These are phyloP conservation scores for Rotaria magnacalcarata DNA, from an alignment of 2,888 invertebrate genomes.

Conservation along the genomic window DNA sequence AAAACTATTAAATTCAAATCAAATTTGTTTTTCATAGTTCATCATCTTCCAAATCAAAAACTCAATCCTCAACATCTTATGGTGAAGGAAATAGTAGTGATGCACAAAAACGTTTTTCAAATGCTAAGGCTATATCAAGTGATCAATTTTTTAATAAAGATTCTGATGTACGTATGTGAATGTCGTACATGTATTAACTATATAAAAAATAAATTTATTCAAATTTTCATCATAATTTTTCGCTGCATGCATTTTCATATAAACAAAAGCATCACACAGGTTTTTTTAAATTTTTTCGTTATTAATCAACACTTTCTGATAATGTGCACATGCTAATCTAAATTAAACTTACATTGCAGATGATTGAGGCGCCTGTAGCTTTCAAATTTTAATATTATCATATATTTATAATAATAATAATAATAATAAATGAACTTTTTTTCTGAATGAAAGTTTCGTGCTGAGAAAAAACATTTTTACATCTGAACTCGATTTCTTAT, in stretches of 20 bases:
- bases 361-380: neutral
- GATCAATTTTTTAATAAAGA: slow-evolving; percentile 84
- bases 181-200: neutral
- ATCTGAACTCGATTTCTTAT: slow-evolving; percentile 44
- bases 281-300: neutral
- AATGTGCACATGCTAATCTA: neutral
- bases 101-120: slow-evolving; percentile 90
- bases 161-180: slow-evolving; percentile 3
- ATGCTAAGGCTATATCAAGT: slow-evolving; percentile 93
- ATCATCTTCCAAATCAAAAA: neutral
- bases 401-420: neutral
- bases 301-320: neutral
- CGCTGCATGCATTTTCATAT: neutral
- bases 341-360: neutral
- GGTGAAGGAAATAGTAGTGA: slow-evolving; percentile 55
- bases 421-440: neutral
- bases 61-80: neutral
- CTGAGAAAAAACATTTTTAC: too few relatives aligned
- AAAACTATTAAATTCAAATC: neutral
- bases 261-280: neutral
- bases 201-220: neutral
- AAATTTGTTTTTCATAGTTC: neutral
- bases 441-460: too few relatives aligned
- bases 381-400: neutral
- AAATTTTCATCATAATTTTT: neutral